phyloP scores from a whole-genome alignment of 2,797 vertebrate species.

The Rhodeus uyekii region DNA sequence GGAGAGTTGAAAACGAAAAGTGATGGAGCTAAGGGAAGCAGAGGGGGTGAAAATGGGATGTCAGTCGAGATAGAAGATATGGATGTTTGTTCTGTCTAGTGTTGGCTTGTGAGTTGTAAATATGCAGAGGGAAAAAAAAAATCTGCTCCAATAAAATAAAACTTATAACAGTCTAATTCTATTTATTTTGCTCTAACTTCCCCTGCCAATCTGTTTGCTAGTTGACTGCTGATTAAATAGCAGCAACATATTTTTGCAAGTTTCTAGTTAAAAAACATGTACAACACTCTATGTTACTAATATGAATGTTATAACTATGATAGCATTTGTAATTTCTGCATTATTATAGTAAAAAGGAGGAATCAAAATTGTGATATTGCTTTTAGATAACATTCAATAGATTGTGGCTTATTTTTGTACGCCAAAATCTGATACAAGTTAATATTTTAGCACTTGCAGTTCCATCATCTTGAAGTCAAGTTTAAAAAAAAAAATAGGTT shows the following conservation, averaged over 20 bases:
- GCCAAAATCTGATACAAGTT: too few species aligned
- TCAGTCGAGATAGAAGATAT: not conserved
- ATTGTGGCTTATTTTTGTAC: too few species aligned
- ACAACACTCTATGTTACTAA: too few species aligned
- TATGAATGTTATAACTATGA: not conserved
- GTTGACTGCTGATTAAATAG: not conserved
- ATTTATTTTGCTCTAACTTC: not conserved
- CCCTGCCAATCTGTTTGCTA: not conserved
- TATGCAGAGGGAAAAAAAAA: not conserved
- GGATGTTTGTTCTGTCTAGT: not conserved
- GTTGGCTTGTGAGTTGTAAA: constrained; percentile 48
- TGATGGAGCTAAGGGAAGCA: not conserved
- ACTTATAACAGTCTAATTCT: not conserved
- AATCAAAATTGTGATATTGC: not conserved
- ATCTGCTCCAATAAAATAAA: not conserved
- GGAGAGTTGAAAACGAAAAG: not conserved
- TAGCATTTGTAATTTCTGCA: not conserved
- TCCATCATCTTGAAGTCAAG: not conserved
- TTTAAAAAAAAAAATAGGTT: too few species aligned
- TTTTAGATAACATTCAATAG: not conserved
- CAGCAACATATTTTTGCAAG: not conserved
- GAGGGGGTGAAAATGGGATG: not conserved
- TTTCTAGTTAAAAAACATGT: not conserved
- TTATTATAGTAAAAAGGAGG: not conserved
- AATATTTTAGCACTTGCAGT: not conserved